phyloP scores from a whole-genome alignment of 2,888 invertebrate species.

The Kuschelorhynchus macadamiae region DNA sequence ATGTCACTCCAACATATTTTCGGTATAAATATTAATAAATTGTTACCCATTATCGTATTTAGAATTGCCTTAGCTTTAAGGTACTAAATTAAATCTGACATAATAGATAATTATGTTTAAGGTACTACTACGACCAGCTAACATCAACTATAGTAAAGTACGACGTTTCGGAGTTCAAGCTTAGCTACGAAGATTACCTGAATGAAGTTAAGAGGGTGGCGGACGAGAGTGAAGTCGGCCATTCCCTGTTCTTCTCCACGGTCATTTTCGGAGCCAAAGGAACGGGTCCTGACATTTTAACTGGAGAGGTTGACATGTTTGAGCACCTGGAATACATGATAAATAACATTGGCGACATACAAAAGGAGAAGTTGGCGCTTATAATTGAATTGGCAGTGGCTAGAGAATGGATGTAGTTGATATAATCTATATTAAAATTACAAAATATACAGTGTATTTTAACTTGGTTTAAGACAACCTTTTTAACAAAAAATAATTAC shows the following conservation, averaged over 20 bases:
- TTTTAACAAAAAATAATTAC: too few relatives aligned
- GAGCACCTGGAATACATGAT: slow-evolving; percentile 16
- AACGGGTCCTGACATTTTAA: neutral
- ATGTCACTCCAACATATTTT: too few relatives aligned
- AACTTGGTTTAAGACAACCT: too few relatives aligned
- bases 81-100: too few relatives aligned
- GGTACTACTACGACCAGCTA: slow-evolving; percentile 17
- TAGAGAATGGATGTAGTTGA: slow-evolving; percentile 18
- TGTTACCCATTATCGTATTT: too few relatives aligned
- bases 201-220: slow-evolving; percentile 4
- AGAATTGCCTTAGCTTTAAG: too few relatives aligned
- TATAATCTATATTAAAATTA: neutral
- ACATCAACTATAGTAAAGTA: neutral
- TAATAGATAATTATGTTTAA: neutral
- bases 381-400: neutral
- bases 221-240: neutral
- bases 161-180: slow-evolving; percentile 1
- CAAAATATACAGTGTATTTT: too few relatives aligned
- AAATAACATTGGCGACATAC: neutral
- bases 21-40: too few relatives aligned
- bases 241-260: slow-evolving; percentile 15
- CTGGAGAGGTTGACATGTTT: slow-evolving; percentile 8
- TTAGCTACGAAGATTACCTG: slow-evolving; percentile 20
- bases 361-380: slow-evolving; percentile 8
- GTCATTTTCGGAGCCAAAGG: slow-evolving; percentile 17